Evolutionary conservation across 2,797 vertebrate genomes (phyloP).

Genomic region (Chloroceryle amazona): DNA sequence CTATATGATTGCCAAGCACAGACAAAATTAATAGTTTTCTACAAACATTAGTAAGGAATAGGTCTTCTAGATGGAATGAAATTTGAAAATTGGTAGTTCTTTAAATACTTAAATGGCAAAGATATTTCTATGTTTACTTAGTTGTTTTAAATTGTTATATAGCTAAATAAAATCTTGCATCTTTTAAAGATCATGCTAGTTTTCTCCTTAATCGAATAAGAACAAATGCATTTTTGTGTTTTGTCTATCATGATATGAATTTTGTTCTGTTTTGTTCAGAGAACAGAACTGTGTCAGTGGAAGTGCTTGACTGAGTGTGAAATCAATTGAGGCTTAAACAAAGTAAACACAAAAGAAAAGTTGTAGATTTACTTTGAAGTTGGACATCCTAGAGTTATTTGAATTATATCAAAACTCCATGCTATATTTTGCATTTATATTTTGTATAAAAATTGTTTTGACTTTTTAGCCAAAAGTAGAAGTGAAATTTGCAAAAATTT

Average conservation of each 20-base stretch:
- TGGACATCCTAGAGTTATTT: not conserved
- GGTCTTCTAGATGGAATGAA: not conserved
- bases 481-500: not conserved
- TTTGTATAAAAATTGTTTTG: not conserved
- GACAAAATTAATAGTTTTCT: not conserved
- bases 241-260: not conserved
- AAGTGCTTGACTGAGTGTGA: not conserved
- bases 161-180: not conserved
- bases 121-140: not conserved
- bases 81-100: not conserved
- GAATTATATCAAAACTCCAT: not conserved
- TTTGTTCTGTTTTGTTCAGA: not conserved
- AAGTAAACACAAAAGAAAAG: not conserved
- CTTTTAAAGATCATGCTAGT: not conserved
- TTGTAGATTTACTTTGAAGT: not conserved
- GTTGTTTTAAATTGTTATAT: not conserved
- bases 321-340: not conserved
- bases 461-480: not conserved
- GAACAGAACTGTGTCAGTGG: not conserved
- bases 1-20: not conserved
- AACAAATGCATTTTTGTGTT: not conserved
- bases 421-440: not conserved
- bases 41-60: not conserved
- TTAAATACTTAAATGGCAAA: not conserved
- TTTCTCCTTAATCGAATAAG: not conserved